These are phyloP conservation scores for Lagria hirta DNA, from an alignment of 2,888 invertebrate species.

Conservation along the genomic window DNA sequence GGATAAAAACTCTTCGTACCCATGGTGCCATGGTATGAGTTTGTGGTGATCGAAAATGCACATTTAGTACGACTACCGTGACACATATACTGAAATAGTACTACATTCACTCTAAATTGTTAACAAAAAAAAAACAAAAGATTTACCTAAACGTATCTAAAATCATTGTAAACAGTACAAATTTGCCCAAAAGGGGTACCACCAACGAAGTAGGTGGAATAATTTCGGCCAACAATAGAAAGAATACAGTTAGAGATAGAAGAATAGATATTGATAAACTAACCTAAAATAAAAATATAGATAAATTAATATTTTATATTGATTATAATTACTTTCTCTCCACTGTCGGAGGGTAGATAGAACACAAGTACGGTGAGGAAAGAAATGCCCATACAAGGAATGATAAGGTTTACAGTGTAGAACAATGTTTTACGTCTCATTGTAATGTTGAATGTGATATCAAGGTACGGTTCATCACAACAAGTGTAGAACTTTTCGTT, in stretches of 20 bases:
- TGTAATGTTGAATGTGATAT: constrained; percentile 96
- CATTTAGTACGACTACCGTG: constrained; percentile 89
- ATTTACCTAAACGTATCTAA: constrained; percentile 88
- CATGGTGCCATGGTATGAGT: constrained; percentile 98
- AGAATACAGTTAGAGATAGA: constrained; percentile 94
- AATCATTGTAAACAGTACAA: constrained; percentile 95
- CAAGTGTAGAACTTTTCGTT: constrained; percentile 95
- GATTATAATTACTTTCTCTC: constrained; percentile 76
- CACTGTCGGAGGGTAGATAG: constrained; percentile 96
- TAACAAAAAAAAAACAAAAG: too few species aligned
- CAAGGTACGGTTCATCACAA: constrained; percentile 95
- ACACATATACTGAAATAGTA: constrained; percentile 52
- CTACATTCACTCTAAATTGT: too few species aligned
- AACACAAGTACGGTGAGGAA: constrained; percentile 96
- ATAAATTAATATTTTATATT: not conserved
- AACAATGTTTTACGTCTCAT: constrained; percentile 94
- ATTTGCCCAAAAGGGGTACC: constrained; percentile 90
- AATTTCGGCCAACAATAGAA: constrained; percentile 86
- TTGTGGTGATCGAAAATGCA: constrained; percentile 96
- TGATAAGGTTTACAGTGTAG: constrained; percentile 95
- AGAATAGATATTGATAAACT: constrained; percentile 94
- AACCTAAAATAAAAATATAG: constrained; percentile 59
- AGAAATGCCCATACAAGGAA: constrained; percentile 96
- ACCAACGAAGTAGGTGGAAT: constrained; percentile 91
- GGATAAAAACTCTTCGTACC: constrained; percentile 94